Conservation (phyloP, 2,113 vertebrate genomes). For the Onychorhynchus coronatus region DNA sequence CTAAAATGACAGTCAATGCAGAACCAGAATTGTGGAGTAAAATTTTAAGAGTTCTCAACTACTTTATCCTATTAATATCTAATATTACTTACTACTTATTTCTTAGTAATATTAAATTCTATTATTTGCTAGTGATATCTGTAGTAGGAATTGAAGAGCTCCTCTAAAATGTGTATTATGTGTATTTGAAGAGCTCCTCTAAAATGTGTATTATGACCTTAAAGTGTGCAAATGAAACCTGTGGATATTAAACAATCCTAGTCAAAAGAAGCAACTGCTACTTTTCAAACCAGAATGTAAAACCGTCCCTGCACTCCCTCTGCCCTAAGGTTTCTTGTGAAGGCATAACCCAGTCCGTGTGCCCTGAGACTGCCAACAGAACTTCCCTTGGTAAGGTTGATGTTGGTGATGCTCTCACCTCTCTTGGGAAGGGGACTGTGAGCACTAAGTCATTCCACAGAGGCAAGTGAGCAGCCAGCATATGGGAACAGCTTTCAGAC, state of each 20-base stretch:
- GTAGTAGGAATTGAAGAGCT: too few species aligned
- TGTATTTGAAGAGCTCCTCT: neutral
- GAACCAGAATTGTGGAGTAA: neutral
- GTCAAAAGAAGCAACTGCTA: neutral
- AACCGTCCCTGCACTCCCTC: neutral
- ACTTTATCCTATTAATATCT: neutral
- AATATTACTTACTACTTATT: neutral
- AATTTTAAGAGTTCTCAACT: neutral
- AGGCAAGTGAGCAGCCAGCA: neutral
- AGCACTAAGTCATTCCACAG: neutral
- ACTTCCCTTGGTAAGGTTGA: neutral
- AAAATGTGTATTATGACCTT: neutral
- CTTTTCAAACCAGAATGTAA: neutral
- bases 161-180: too few species aligned
- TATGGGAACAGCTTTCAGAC: neutral
- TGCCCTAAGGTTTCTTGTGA: neutral
- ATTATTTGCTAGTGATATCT: too few species aligned
- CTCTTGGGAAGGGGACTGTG: neutral
- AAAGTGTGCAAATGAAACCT: neutral
- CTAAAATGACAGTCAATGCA: neutral
- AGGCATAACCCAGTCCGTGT: rapidly evolving
- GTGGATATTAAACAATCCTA: neutral
- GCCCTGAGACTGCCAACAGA: neutral
- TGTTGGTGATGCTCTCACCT: neutral
- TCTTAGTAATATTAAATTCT: too few species aligned